phyloP scores from a whole-genome alignment of 2,888 invertebrate genomes.

The Adelphocoris suturalis region DNA sequence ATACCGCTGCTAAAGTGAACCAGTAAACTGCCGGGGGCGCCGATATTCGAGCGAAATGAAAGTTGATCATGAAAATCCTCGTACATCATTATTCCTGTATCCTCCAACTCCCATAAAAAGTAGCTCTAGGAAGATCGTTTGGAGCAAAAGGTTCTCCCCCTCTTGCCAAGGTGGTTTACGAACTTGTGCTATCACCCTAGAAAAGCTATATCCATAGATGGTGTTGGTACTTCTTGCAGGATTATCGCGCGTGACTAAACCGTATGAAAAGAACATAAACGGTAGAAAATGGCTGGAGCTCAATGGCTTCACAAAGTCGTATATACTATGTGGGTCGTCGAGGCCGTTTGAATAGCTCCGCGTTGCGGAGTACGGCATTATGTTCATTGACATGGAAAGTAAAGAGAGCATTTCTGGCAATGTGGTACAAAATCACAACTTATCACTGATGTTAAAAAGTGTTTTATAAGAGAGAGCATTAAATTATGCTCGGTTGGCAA shows the following conservation, averaged over 20 bases:
- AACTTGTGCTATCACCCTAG: slow-evolving; percentile 30
- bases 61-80: slow-evolving; percentile 15
- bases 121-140: slow-evolving; percentile 9
- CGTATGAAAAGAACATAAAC: slow-evolving; percentile 16
- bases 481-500: too few relatives aligned
- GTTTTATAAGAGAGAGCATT: too few relatives aligned
- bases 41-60: not conserved
- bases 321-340: too few relatives aligned
- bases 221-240: not conserved
- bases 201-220: slow-evolving; percentile 19
- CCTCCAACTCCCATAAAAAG: slow-evolving; percentile 4
- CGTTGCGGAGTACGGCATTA: too few relatives aligned
- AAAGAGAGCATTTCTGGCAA: too few relatives aligned
- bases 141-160: not conserved
- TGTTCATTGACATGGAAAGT: too few relatives aligned
- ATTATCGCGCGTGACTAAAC: slow-evolving; percentile 21
- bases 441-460: too few relatives aligned
- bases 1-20: not conserved
- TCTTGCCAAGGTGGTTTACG: not conserved
- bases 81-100: not conserved
- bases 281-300: not conserved
- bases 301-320: not conserved
- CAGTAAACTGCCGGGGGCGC: not conserved
- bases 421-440: too few relatives aligned
- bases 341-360: too few relatives aligned